phyloP scores from a whole-genome alignment of 2,797 vertebrate species.

The Sebastes umbrosus region DNA sequence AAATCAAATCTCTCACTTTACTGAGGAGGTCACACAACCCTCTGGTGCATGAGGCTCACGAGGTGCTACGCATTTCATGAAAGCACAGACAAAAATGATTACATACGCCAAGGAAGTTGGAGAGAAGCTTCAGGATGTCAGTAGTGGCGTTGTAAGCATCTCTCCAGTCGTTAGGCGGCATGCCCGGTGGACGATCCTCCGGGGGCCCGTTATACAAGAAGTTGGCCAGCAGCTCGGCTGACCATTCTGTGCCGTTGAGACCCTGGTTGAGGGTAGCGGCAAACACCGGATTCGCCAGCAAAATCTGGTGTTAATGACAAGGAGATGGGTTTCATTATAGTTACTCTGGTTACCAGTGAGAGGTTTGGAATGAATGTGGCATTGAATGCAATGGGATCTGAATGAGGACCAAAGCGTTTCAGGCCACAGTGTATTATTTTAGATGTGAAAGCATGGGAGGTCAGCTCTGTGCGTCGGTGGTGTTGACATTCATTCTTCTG shows the following conservation, averaged over 20 bases:
- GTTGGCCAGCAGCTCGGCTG: constrained; percentile 76
- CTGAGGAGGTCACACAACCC: not conserved
- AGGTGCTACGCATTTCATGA: not conserved
- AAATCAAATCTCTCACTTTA: constrained; percentile 6
- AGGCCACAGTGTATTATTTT: not conserved
- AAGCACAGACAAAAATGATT: constrained; percentile 9
- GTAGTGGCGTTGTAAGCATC: constrained; percentile 86
- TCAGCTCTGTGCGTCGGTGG: not conserved
- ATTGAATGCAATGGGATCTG: not conserved
- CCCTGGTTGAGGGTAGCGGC: constrained; percentile 75
- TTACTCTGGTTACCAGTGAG: not conserved
- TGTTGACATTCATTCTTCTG: constrained; percentile 21
- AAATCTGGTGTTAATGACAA: constrained; percentile 69
- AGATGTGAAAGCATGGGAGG: not conserved
- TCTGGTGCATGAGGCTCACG: not conserved
- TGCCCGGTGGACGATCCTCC: constrained; percentile 63
- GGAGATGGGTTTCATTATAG: not conserved
- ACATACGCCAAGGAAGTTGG: constrained; percentile 89
- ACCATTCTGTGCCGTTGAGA: constrained; percentile 80
- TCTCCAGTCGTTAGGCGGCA: constrained; percentile 83
- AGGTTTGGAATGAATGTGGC: not conserved
- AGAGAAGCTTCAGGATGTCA: constrained; percentile 82
- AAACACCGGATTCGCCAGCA: constrained; percentile 84
- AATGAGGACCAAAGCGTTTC: not conserved
- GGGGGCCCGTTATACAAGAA: constrained; percentile 87